These are phyloP conservation scores for Oncorhynchus kisutch DNA, from an alignment of 2,113 vertebrate genomes.

Conservation along the genomic window DNA sequence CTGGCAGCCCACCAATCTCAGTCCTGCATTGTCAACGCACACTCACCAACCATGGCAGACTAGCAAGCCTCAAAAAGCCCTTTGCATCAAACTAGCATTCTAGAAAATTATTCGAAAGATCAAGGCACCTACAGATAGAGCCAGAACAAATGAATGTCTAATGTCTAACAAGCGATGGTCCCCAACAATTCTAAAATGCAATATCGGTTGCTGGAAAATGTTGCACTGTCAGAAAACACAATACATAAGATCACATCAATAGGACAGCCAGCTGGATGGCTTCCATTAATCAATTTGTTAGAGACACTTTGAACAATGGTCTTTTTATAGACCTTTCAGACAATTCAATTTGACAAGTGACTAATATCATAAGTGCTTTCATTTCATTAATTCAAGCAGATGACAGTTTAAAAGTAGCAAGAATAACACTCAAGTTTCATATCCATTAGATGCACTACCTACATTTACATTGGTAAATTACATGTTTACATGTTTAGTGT, in stretches of 20 bases:
- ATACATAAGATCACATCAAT: neutral
- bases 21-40: neutral
- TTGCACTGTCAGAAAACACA: slow-evolving; percentile 1
- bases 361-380: neutral
- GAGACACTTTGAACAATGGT: neutral
- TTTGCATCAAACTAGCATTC: neutral
- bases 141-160: neutral
- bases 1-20: slow-evolving; percentile 1
- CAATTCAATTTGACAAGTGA: neutral
- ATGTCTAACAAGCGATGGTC: neutral
- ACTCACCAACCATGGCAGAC: neutral
- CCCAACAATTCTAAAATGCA: neutral
- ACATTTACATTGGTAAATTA: neutral
- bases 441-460: neutral
- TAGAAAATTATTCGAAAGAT: neutral
- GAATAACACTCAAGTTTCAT: too few relatives aligned
- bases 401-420: too few relatives aligned
- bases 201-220: neutral
- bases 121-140: neutral
- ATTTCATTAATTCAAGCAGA: neutral
- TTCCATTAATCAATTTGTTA: neutral
- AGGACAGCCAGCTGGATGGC: neutral
- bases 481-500: too few relatives aligned
- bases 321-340: neutral
- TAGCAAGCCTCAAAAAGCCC: neutral